Evolutionary conservation across 2,888 invertebrate species (phyloP).

Genomic region (Eupithecia tripunctaria): DNA sequence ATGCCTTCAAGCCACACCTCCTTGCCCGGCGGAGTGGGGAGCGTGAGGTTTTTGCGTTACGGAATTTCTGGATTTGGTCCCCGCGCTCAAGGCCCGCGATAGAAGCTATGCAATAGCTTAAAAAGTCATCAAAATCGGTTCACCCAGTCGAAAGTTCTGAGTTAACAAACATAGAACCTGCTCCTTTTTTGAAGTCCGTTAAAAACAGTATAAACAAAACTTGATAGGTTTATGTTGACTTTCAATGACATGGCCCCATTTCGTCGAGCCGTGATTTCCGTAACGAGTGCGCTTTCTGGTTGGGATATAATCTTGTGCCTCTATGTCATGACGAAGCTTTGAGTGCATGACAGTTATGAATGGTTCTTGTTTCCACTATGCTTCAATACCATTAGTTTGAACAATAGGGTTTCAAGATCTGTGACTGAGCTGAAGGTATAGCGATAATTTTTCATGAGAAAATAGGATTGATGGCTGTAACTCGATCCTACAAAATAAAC

Average conservation of each 20-base stretch:
- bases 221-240: not conserved
- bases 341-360: constrained; percentile 44
- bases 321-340: constrained; percentile 32
- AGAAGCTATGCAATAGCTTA: no score
- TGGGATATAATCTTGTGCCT: not conserved
- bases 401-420: constrained; percentile 33
- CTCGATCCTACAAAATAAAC: not conserved
- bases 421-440: constrained; percentile 5
- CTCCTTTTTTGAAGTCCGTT: no score
- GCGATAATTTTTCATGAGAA: not conserved
- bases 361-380: constrained; percentile 44
- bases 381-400: constrained; percentile 36
- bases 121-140: no score
- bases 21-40: no score
- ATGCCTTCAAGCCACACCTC: no score
- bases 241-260: not conserved
- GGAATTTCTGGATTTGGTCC: no score
- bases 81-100: no score
- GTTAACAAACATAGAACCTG: no score
- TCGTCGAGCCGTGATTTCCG: not conserved
- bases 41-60: no score
- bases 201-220: no score
- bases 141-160: no score
- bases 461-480: not conserved
- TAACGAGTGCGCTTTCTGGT: not conserved